These are phyloP conservation scores for Drosophila miranda DNA, from an alignment of 1,140 invertebrate genomes.

Conservation along the genomic window DNA sequence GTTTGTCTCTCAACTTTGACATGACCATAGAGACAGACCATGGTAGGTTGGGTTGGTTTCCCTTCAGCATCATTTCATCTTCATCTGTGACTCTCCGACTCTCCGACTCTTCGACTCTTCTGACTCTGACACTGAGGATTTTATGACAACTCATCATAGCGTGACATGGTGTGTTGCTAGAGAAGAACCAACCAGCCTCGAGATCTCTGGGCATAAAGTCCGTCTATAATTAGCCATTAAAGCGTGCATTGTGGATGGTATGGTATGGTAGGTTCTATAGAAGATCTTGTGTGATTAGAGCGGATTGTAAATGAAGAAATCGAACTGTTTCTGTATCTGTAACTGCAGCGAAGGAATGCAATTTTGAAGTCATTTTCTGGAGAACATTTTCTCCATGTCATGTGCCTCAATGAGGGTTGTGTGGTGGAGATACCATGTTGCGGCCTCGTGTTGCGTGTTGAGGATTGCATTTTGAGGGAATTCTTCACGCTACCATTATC, in stretches of 20 bases:
- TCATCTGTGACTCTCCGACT: background rate
- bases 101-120: constrained; percentile 17
- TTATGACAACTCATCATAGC: constrained; percentile 81
- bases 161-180: constrained; percentile 48
- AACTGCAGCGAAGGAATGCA: constrained; percentile 2
- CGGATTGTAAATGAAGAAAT: constrained; percentile 33
- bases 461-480: constrained; percentile 51
- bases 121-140: constrained; percentile 66
- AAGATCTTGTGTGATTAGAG: constrained; percentile 42
- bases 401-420: constrained; percentile 52
- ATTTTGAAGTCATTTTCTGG: constrained; percentile 47
- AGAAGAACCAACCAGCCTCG: constrained; percentile 6
- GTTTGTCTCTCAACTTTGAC: constrained; percentile 76
- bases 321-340: constrained; percentile 24
- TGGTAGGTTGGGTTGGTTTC: constrained; percentile 7
- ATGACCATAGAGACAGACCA: constrained; percentile 44
- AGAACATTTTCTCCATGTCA: constrained; percentile 40
- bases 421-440: constrained; percentile 6
- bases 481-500: constrained; percentile 67
- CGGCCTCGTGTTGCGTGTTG: constrained; percentile 42
- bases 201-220: constrained; percentile 48
- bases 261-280: constrained; percentile 13
- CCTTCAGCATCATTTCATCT: background rate
- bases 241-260: constrained; percentile 69
- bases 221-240: constrained; percentile 79